phyloP scores from a whole-genome alignment of 2,888 invertebrate species.

The Trichopoda pennipes region DNA sequence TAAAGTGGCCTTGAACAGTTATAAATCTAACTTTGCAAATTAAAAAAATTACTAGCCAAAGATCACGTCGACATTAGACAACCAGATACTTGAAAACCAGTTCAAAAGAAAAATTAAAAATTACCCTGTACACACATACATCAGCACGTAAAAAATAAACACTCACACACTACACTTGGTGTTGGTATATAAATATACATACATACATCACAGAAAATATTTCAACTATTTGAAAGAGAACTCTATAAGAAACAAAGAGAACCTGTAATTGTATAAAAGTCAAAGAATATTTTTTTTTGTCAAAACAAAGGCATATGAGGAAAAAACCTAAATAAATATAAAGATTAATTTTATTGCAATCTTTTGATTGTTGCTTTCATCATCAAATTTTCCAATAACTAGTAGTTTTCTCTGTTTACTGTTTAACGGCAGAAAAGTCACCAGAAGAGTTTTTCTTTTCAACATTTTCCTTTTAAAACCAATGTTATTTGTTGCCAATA shows the following conservation, averaged over 20 bases:
- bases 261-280: conserved; percentile 15
- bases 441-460: conserved; percentile 11
- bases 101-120: conserved; percentile 51
- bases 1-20: conserved; percentile 63
- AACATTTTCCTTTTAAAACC: conserved; percentile 35
- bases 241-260: conserved; percentile 32
- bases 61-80: conserved; percentile 65
- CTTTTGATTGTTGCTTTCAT: conserved; percentile 57
- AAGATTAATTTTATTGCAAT: conserved; percentile 56
- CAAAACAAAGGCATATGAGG: conserved; percentile 50
- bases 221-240: conserved; percentile 2
- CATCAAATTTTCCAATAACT: conserved; percentile 56
- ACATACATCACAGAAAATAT: conserved; percentile 16
- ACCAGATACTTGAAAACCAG: conserved; percentile 58
- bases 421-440: not conserved
- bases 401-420: not conserved
- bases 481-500: conserved; percentile 63
- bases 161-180: not conserved
- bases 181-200: conserved; percentile 20
- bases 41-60: conserved; percentile 27
- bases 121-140: conserved; percentile 40
- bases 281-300: conserved; percentile 36
- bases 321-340: conserved; percentile 22
- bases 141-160: conserved; percentile 13
- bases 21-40: conserved; percentile 19